Base-by-base conservation (phyloP, 2,888 invertebrate species). In the Spodoptera littoralis region DNA sequence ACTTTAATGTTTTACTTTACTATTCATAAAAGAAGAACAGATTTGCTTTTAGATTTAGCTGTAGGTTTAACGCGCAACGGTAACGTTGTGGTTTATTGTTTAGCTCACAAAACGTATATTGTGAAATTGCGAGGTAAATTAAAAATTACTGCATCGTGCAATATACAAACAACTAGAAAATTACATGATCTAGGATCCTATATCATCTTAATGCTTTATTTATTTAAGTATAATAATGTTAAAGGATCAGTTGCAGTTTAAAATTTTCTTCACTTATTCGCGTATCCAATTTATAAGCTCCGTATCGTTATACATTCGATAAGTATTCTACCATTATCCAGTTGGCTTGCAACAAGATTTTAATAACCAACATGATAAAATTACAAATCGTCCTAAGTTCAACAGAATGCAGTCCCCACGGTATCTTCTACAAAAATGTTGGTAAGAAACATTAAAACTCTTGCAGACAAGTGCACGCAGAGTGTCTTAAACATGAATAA, bases 401-500 rank as follows among this genome's bases (percentile, higher is more conserved):
- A 18, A 18, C 12, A 2, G 47, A 64, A 77, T 54, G 27, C 50
- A 58, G 53, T 53, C 24, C 3, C 13, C 27, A n/a, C 11, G 3
- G 11, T 24, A n/a, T 13, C 12, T 60, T 30, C 22, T 48, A 42
- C 24, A 69, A 71, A 66, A 79, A 60, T 54, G 47, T 63, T 62
- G 45, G 57, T 62, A 53, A 64, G 49, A 64, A 64, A 69, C 60
- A 74, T 79, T 64, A 71, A 71, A 73, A 73, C 57, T 66, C 53
- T 63, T 65, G 63, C 62, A 65, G 47, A 65, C 68, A 73, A 75
- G 53, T 73, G 71, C 73, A 70, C 62, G 58, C 58, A 68, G 70
- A 81, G 77, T 80, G 79, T 77, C 80, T 79, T 36, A 81, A 80
- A 70, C 77, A 80, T 92, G 92, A 92, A 93, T 93, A 88, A 90